A percentile compares a stretch with the other conserved stretches of the same genome.
Conservation (phyloP, 2,113 vertebrate species). For the Pseudorectes ferrugineus region DNA sequence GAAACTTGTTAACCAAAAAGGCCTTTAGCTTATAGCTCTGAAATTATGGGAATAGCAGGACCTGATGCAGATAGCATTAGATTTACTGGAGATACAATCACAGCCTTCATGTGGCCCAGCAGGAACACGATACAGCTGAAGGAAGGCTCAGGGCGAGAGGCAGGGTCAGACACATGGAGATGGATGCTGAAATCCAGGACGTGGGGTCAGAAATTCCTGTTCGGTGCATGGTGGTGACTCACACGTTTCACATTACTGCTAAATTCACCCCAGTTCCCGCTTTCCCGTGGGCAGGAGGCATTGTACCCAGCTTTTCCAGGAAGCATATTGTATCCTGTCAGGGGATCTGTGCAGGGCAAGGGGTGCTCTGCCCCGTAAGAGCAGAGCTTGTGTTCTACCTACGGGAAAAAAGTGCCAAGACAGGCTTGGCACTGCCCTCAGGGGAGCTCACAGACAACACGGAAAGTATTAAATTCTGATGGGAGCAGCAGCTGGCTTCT, state of each 20-base stretch:
- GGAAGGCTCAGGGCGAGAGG: neutral
- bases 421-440: neutral
- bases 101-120: neutral
- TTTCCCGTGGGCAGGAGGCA: neutral
- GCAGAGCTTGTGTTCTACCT: neutral
- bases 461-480: neutral
- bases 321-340: neutral
- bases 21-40: neutral
- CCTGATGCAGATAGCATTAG: neutral
- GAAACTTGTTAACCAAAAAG: neutral
- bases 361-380: accelerated
- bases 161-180: neutral
- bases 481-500: slow-evolving; percentile 4
- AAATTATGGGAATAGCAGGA: neutral
- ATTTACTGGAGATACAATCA: neutral
- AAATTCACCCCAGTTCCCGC: neutral
- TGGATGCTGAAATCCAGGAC: neutral
- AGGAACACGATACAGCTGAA: neutral
- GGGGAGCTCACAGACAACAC: neutral
- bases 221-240: accelerated
- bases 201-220: neutral
- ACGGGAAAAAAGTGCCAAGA: neutral
- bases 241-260: neutral
- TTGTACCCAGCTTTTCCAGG: neutral
- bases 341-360: neutral